Evolutionary conservation across 2,113 vertebrate genomes (phyloP).

Genomic region (Mesembrinibis cayennensis): DNA sequence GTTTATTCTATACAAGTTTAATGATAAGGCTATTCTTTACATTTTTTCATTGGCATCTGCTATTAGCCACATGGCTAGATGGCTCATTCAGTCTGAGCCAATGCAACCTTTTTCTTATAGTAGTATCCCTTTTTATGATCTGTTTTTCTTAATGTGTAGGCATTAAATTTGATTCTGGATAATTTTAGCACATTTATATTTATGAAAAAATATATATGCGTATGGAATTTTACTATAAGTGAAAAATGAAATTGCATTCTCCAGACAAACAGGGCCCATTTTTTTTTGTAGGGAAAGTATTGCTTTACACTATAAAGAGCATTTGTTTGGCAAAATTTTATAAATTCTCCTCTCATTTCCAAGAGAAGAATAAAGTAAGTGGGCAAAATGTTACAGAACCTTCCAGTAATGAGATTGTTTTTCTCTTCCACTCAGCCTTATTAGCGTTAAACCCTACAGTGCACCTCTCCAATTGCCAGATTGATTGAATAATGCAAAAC

Average conservation of each 20-base stretch:
- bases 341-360: not conserved
- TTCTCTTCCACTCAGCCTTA: not conserved
- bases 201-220: not conserved
- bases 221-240: not conserved
- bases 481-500: not conserved
- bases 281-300: not conserved
- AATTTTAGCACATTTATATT: not conserved
- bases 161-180: not conserved
- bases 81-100: not conserved
- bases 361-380: not conserved
- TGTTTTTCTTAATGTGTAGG: not conserved
- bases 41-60: not conserved
- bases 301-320: not conserved
- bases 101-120: not conserved
- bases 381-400: not conserved
- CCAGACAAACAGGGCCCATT: rapidly evolving
- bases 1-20: not conserved
- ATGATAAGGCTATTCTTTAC: not conserved
- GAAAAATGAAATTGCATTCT: not conserved
- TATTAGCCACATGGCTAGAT: not conserved
- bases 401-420: not conserved
- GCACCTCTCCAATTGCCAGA: not conserved
- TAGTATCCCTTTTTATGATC: not conserved
- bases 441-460: not conserved
- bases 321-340: not conserved